A percentile compares a stretch with the other conserved stretches of the same genome.
Conservation (phyloP, 2,113 vertebrate species). For the Spilogale gracilis region DNA sequence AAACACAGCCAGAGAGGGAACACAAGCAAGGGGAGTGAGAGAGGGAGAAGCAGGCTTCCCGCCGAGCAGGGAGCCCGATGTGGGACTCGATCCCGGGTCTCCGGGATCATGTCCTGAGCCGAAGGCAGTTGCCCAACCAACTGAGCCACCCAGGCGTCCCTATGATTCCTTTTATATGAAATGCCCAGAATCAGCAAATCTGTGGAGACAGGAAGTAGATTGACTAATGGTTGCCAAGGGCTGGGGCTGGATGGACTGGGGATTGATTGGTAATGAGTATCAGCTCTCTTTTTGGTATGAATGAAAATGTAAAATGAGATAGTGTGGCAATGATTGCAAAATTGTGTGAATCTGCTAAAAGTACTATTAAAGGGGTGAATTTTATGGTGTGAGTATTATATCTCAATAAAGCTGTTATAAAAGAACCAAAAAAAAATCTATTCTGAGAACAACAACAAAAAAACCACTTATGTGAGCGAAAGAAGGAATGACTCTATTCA, state of each 20-base stretch:
- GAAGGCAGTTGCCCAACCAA: too few species aligned
- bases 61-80: too few species aligned
- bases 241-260: background rate
- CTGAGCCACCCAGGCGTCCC: too few species aligned
- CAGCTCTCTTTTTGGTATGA: background rate
- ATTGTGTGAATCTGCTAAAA: background rate
- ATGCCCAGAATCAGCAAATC: background rate
- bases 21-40: too few species aligned
- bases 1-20: too few species aligned
- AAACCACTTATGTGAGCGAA: background rate
- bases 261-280: background rate
- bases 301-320: constrained; percentile 16
- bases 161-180: background rate
- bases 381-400: background rate
- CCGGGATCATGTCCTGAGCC: too few species aligned
- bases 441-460: background rate
- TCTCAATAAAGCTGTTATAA: background rate
- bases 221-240: background rate
- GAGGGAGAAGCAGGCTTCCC: too few species aligned
- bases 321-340: background rate
- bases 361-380: background rate
- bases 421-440: background rate
- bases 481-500: constrained; percentile 20
- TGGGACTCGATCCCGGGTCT: too few species aligned
- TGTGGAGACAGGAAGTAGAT: background rate